Evolutionary conservation across 2,797 vertebrate genomes (phyloP).

Genomic region (Emydoidea blandingii): DNA sequence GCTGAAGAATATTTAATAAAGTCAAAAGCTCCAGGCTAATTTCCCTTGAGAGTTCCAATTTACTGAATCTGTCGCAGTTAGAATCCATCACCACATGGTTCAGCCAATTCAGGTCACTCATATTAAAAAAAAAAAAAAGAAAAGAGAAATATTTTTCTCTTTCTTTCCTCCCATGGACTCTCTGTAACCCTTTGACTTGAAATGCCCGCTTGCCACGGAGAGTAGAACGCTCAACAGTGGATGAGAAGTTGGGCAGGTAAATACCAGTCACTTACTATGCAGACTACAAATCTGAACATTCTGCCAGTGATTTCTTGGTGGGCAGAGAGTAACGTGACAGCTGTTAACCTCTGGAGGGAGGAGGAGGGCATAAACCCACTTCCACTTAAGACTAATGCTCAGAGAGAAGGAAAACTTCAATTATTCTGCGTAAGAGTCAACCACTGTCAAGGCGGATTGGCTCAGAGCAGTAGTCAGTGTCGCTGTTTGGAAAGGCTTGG

Average conservation of each 20-base stretch:
- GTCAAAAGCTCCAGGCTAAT: conserved; percentile 70
- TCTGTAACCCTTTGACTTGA: not conserved
- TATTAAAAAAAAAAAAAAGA: not conserved
- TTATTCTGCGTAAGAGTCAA: not conserved
- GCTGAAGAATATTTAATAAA: conserved; percentile 71
- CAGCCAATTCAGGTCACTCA: not conserved
- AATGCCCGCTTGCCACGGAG: fast-evolving
- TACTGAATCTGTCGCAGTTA: conserved; percentile 36
- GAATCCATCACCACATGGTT: conserved; percentile 60
- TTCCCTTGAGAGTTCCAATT: conserved; percentile 61
- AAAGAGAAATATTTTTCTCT: fast-evolving
- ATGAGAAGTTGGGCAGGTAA: fast-evolving
- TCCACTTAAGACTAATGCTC: not conserved
- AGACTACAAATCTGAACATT: fast-evolving
- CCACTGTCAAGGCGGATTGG: fast-evolving
- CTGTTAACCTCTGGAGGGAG: fast-evolving
- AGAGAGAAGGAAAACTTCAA: not conserved
- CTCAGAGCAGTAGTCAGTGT: not conserved
- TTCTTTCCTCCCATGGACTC: not conserved
- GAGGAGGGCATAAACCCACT: not conserved
- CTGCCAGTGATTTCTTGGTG: not conserved
- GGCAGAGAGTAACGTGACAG: fast-evolving
- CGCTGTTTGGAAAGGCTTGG: not conserved
- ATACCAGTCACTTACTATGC: fast-evolving
- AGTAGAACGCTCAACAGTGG: not conserved